Conservation (phyloP, 2,113 vertebrate species). For the Narcine bancroftii region DNA sequence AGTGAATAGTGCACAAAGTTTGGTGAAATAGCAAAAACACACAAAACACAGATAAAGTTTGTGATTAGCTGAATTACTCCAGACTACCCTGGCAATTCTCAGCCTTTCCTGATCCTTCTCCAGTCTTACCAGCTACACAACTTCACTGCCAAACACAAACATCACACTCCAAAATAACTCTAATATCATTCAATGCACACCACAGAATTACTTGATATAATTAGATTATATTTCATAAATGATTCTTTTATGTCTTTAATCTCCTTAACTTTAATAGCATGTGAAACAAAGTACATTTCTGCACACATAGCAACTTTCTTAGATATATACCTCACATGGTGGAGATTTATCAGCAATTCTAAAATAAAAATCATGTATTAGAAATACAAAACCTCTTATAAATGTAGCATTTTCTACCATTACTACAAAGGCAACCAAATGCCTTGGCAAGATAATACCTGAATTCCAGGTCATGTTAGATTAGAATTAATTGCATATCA, state of each 20-base stretch:
- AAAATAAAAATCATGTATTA: background rate
- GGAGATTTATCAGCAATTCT: background rate
- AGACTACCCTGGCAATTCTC: background rate
- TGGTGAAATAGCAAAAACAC: too few species aligned
- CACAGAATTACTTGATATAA: background rate
- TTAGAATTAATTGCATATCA: background rate
- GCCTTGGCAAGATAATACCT: background rate
- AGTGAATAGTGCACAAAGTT: too few species aligned
- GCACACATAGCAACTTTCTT: too few species aligned
- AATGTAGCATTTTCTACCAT: background rate
- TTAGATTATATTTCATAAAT: background rate
- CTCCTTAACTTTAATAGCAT: background rate
- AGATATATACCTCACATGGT: background rate
- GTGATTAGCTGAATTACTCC: background rate
- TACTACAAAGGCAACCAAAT: background rate
- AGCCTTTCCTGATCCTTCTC: background rate
- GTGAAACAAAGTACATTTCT: too few species aligned
- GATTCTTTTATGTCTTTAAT: background rate
- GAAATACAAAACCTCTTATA: background rate
- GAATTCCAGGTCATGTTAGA: background rate
- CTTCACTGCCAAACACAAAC: background rate
- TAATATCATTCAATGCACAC: background rate
- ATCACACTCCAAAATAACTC: background rate
- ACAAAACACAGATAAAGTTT: background rate
- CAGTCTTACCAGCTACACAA: background rate